Percentiles rank a stretch among this genome's conserved stretches.
phyloP scores from a whole-genome alignment of 2,113 vertebrate species.

The Istiophorus platypterus region DNA sequence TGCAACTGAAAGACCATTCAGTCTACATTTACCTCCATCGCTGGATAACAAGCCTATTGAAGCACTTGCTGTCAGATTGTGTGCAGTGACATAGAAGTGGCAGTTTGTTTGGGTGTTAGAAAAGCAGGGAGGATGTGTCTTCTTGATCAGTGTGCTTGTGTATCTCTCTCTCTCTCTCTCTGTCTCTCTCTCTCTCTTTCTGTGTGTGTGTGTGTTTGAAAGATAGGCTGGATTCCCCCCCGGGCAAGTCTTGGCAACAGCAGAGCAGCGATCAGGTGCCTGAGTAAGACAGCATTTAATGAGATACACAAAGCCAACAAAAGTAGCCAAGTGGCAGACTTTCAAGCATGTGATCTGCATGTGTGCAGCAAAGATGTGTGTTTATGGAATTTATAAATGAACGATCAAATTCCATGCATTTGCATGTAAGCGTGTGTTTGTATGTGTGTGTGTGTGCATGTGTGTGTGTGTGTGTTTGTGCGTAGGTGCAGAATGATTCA shows the following conservation, averaged over 20 bases:
- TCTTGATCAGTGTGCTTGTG: slow-evolving; percentile 13
- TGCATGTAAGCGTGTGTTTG: slow-evolving; percentile 35
- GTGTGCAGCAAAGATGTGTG: slow-evolving; percentile 14
- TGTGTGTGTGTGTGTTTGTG: slow-evolving; percentile 43
- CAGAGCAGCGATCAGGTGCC: slow-evolving; percentile 55
- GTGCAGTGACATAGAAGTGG: slow-evolving; percentile 35
- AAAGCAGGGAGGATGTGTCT: slow-evolving; percentile 37
- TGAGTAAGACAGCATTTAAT: slow-evolving; percentile 49
- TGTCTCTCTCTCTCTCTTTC: not conserved
- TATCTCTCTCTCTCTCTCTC: not conserved
- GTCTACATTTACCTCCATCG: slow-evolving; percentile 15
- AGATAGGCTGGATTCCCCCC: slow-evolving; percentile 23
- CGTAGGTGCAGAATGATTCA: slow-evolving; percentile 57
- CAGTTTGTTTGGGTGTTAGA: slow-evolving; percentile 45
- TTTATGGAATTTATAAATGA: slow-evolving; percentile 21
- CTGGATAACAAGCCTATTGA: slow-evolving; percentile 30
- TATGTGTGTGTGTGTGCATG: slow-evolving; percentile 19
- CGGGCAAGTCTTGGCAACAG: slow-evolving; percentile 51
- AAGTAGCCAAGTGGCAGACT: slow-evolving; percentile 39
- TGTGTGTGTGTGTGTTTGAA: slow-evolving; percentile 13
- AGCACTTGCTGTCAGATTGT: slow-evolving; percentile 6
- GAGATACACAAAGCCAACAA: slow-evolving; percentile 46
- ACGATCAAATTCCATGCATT: slow-evolving; percentile 18
- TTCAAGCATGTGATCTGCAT: slow-evolving; percentile 37
- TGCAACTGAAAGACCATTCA: slow-evolving; percentile 45